phyloP scores from a whole-genome alignment of 2,888 invertebrate species.

The Eupithecia pulchellata region DNA sequence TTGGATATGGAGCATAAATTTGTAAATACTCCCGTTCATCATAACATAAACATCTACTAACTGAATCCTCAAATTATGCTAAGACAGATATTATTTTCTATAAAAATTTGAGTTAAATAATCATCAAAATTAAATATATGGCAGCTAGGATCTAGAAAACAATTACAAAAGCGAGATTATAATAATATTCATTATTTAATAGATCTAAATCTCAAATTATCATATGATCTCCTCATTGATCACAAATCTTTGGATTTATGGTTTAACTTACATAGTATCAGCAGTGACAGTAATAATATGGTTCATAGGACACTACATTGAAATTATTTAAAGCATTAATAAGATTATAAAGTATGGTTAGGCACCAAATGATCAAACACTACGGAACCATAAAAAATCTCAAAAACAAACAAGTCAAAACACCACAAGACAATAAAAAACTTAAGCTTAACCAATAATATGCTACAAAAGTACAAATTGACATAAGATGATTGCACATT shows the following conservation, averaged over 20 bases:
- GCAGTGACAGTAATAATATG: slow-evolving; percentile 28
- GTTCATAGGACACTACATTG: slow-evolving; percentile 21
- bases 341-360: slow-evolving; percentile 38
- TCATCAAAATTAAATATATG: slow-evolving; percentile 61
- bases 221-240: slow-evolving; percentile 38
- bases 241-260: slow-evolving; percentile 48
- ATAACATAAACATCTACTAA: slow-evolving; percentile 13
- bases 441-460: slow-evolving; percentile 63
- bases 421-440: slow-evolving; percentile 68
- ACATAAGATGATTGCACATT: slow-evolving; percentile 71
- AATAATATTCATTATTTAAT: slow-evolving; percentile 37
- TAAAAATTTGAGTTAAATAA: slow-evolving; percentile 26
- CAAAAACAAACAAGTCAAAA: slow-evolving; percentile 54
- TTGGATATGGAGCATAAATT: neutral
- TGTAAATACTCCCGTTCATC: slow-evolving; percentile 15
- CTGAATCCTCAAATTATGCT: slow-evolving; percentile 22
- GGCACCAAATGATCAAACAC: slow-evolving; percentile 56
- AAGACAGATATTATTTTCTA: slow-evolving; percentile 29
- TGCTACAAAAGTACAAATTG: slow-evolving; percentile 72
- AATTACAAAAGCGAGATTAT: slow-evolving; percentile 53
- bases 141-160: slow-evolving; percentile 66
- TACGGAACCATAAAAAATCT: slow-evolving; percentile 48
- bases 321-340: slow-evolving; percentile 35
- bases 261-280: slow-evolving; percentile 44
- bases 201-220: slow-evolving; percentile 44